phyloP scores from a whole-genome alignment of 1,140 invertebrate species.

The Pseudomyrmex gracilis region DNA sequence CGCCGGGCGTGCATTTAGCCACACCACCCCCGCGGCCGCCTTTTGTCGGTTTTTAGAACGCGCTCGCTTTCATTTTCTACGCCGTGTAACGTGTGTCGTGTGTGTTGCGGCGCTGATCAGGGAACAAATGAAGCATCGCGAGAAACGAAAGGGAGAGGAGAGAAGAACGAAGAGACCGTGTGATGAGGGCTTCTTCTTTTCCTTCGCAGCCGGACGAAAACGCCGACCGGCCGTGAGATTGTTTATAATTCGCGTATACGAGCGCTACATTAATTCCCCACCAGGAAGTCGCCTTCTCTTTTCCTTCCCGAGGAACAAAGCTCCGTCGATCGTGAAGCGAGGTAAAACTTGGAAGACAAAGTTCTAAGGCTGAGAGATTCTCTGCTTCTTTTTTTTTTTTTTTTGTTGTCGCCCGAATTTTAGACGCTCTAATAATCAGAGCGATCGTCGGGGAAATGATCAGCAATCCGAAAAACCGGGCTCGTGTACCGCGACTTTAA shows the following conservation, averaged over 20 bases:
- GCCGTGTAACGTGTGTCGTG: conserved; percentile 46
- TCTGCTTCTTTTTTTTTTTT: not conserved
- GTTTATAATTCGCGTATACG: conserved; percentile 52
- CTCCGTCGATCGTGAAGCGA: not conserved
- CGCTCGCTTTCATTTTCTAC: conserved; percentile 70
- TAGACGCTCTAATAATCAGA: conserved; percentile 20
- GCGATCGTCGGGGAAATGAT: conserved; percentile 1
- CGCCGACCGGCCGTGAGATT: conserved; percentile 10
- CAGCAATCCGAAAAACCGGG: conserved; percentile 1
- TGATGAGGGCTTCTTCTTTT: not conserved
- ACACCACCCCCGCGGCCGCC: conserved; percentile 51
- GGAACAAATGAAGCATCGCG: conserved; percentile 68
- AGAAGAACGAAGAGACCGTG: not conserved
- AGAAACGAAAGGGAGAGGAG: conserved; percentile 6
- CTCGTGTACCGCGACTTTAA: not conserved
- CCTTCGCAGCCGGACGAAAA: conserved; percentile 8
- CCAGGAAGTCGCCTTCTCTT: not conserved
- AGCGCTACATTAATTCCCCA: conserved; percentile 31
- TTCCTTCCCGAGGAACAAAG: conserved; percentile 8
- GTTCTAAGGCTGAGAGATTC: conserved; percentile 22
- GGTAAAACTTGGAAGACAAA: conserved; percentile 15
- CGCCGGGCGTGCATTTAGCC: conserved; percentile 67
- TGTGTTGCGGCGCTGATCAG: conserved; percentile 61
- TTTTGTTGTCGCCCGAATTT: conserved; percentile 6
- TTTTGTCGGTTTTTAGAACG: conserved; percentile 74